Evolutionary conservation across 35 echinoderm and acorn worm genomes (phyloP).

Genomic region (Holothuria glaberrima): DNA sequence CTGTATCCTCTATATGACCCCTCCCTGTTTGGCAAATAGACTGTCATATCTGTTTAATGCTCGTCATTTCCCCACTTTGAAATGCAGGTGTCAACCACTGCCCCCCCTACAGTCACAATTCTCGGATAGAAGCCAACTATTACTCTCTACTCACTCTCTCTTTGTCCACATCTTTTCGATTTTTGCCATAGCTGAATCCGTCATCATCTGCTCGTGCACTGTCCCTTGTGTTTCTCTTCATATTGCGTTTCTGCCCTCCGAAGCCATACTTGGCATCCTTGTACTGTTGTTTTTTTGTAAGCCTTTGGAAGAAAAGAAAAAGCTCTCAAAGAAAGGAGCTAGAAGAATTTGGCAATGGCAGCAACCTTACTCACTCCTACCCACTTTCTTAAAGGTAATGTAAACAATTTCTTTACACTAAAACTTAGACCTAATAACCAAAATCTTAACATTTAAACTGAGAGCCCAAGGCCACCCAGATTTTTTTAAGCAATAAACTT

Average conservation of each 20-base stretch:
- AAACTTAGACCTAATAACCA: too few species aligned
- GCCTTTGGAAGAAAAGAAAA: constrained; percentile 22
- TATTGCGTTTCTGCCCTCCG: constrained; percentile 77
- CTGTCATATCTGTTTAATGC: neutral
- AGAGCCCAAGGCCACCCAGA: too few species aligned
- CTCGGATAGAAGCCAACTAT: too few species aligned
- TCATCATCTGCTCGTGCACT: constrained; percentile 64
- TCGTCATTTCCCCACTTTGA: neutral
- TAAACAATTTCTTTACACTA: too few species aligned
- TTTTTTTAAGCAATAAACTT: too few species aligned
- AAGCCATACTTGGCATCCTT: constrained; percentile 89
- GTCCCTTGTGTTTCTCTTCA: constrained; percentile 69
- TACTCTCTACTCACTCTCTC: constrained; percentile 64
- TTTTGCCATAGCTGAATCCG: constrained; percentile 52
- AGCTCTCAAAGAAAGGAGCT: neutral
- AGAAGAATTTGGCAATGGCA: too few species aligned
- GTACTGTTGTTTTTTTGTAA: constrained; percentile 69
- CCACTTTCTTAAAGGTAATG: too few species aligned
- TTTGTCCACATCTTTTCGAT: constrained; percentile 41
- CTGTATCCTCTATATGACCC: neutral
- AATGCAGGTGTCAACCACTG: too few species aligned
- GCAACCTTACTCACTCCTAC: too few species aligned
- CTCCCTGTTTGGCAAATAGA: neutral
- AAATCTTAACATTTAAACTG: too few species aligned
- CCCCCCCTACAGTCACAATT: too few species aligned